Percentiles rank a stretch among this genome's conserved stretches.
These are phyloP conservation scores for Drosophila repleta DNA, from an alignment of 1,140 invertebrate species.

Conservation along the genomic window DNA sequence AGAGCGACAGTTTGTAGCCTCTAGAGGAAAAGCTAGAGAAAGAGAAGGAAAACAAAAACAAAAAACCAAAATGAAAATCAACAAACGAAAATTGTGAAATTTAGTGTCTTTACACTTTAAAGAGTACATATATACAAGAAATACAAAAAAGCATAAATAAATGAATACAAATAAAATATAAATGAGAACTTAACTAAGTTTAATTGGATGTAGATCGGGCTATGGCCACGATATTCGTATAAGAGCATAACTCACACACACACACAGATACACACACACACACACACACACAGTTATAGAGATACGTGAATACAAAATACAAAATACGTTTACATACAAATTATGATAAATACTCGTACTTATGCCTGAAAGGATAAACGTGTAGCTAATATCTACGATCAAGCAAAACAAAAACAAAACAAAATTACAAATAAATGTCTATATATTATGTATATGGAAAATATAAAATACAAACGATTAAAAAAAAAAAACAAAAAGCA, in stretches of 20 bases:
- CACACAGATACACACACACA: slow-evolving; percentile 27
- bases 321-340: slow-evolving; percentile 48
- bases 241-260: slow-evolving; percentile 42
- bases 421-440: slow-evolving; percentile 78
- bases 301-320: not conserved
- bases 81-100: slow-evolving; percentile 82
- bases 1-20: slow-evolving; percentile 51
- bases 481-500: slow-evolving; percentile 36
- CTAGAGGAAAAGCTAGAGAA: slow-evolving; percentile 34
- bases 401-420: slow-evolving; percentile 80
- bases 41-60: slow-evolving; percentile 5
- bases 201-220: slow-evolving; percentile 50
- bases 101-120: slow-evolving; percentile 82
- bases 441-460: slow-evolving; percentile 70
- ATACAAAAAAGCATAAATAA: slow-evolving; percentile 48
- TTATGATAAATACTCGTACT: slow-evolving; percentile 71
- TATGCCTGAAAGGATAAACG: slow-evolving; percentile 80
- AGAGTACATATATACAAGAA: slow-evolving; percentile 74
- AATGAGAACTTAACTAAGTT: slow-evolving; percentile 46
- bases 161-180: slow-evolving; percentile 29
- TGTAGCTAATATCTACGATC: slow-evolving; percentile 90
- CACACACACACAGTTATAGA: slow-evolving; percentile 18
- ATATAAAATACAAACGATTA: slow-evolving; percentile 45
- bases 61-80: slow-evolving; percentile 19
- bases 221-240: slow-evolving; percentile 25